Conservation (phyloP, 2,888 invertebrate genomes). For the Diarsia brunnea region DNA sequence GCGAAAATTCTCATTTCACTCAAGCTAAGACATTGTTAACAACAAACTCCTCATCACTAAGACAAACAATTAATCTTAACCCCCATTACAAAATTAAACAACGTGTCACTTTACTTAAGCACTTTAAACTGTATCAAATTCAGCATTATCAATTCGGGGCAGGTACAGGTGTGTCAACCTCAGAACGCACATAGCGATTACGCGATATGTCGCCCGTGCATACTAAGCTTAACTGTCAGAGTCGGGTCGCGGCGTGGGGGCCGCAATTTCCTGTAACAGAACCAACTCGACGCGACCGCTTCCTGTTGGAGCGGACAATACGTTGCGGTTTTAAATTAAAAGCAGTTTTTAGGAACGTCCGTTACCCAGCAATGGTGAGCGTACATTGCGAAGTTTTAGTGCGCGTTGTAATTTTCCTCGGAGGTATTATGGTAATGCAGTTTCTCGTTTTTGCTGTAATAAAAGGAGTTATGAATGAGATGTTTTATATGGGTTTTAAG, state of each 20-base stretch:
- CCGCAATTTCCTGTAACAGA: conserved; percentile 81
- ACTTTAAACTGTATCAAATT: conserved; percentile 52
- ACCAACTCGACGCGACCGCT: conserved; percentile 70
- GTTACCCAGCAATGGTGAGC: conserved; percentile 55
- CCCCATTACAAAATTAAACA: conserved; percentile 57
- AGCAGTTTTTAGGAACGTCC: conserved; percentile 67
- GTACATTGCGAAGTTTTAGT: conserved; percentile 56
- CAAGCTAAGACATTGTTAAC: conserved; percentile 25
- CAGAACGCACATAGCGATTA: conserved; percentile 62
- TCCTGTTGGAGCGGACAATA: conserved; percentile 74
- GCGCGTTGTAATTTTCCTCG: conserved; percentile 44
- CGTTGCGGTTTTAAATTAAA: conserved; percentile 75
- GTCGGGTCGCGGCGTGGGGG: conserved; percentile 61
- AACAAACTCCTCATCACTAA: conserved; percentile 26
- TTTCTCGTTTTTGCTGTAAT: conserved; percentile 56
- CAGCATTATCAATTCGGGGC: conserved; percentile 64
- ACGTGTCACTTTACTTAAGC: conserved; percentile 46
- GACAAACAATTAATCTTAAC: conserved; percentile 44
- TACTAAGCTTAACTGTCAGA: conserved; percentile 65
- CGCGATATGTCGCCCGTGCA: conserved; percentile 60
- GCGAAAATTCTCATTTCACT: conserved; percentile 6
- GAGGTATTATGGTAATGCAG: conserved; percentile 61
- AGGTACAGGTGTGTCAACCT: conserved; percentile 66
- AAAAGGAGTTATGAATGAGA: conserved; percentile 59
- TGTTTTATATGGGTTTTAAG: conserved; percentile 54